Percentiles rank a stretch among this genome's conserved stretches.
phyloP scores from a whole-genome alignment of 2,888 invertebrate species.

The Pristionchus japonicus region DNA sequence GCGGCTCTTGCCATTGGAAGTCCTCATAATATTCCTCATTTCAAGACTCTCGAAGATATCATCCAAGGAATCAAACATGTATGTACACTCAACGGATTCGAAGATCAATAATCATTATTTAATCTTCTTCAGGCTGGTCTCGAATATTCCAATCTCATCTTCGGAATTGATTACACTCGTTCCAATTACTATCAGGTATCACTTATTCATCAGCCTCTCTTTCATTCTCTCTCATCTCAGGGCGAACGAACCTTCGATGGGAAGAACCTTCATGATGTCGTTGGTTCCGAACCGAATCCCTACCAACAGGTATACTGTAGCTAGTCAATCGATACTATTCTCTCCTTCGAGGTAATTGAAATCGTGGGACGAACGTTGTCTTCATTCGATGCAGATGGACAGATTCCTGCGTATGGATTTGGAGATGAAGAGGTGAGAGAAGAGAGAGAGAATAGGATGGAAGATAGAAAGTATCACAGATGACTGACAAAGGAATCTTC shows the following conservation, averaged over 20 bases:
- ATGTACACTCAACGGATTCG: too few species aligned
- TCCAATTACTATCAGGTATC: slow-evolving; percentile 78
- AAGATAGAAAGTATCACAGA: slow-evolving; percentile 24
- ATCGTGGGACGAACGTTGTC: slow-evolving; percentile 78
- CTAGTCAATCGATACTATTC: background rate
- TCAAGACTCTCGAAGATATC: slow-evolving; percentile 74
- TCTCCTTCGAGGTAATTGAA: slow-evolving; percentile 76
- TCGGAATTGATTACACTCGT: slow-evolving; percentile 78
- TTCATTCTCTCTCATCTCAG: slow-evolving; percentile 69
- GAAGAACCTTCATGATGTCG: slow-evolving; percentile 76
- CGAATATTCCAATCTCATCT: slow-evolving; percentile 75
- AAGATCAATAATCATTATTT: background rate
- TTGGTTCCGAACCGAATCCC: slow-evolving; percentile 76
- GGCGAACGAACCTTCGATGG: slow-evolving; percentile 78
- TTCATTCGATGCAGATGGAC: slow-evolving; percentile 77
- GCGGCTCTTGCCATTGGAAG: slow-evolving; percentile 73
- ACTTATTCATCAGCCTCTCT: slow-evolving; percentile 43
- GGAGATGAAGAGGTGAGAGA: slow-evolving; percentile 77
- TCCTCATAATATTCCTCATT: slow-evolving; percentile 74
- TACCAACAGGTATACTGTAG: slow-evolving; percentile 76
- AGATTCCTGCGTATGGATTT: slow-evolving; percentile 78
- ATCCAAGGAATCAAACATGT: slow-evolving; percentile 73
- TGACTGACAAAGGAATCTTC: slow-evolving; percentile 65
- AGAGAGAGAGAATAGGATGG: slow-evolving; percentile 9
- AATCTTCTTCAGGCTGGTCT: slow-evolving; percentile 70